Base-by-base conservation (phyloP, 2,797 vertebrate species). In the Scolopax rusticola region DNA sequence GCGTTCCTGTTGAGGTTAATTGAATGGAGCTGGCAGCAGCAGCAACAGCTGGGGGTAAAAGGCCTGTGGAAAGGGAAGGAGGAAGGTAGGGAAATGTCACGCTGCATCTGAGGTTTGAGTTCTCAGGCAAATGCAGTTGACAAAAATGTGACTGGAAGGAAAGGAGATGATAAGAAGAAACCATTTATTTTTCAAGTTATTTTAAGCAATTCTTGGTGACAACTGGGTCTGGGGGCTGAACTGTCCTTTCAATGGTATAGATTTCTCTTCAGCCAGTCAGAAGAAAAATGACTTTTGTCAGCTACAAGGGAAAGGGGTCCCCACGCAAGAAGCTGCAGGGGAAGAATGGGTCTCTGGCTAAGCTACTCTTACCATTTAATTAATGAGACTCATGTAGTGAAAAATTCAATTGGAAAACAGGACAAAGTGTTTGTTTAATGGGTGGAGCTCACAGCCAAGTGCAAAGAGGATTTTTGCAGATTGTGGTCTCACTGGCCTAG, bases 1-100 rank as follows among this genome's bases (percentile, higher is more conserved):
- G 41, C 75, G 84, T 95, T 65, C 75, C 76, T 74, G 36, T 48
- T 68, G 79, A 90, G 91, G 86, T 96, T 97, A 95, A 96, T 69
- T 95, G 80, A 94, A 92, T 2, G 1, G 53, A 82, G 87, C 65
- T 90, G 82, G 83, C 60, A 91, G 77, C 54, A 84, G 56, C 25
- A 67, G 50, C 54, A 85, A 81, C 51, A 81, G 84, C 79, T 76
- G 50, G 60, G 79, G 51, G 63, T 95, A 70, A 93, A 93, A 87
- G 33, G n/a, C n/a, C 56, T 5, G 3, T 38, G 79, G 69, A 45
- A 93, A 82, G 67, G 5, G 8, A 94, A 94, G 47, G 24, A 89
- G 30, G 48, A 87, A 87, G 70, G 40, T 32, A 83, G 30, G 69
- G 81, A 68, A 75, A 45, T 51, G 40, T 82, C 71, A 83, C 4